Conservation (phyloP, 2,888 invertebrate species). For the Oeneis ivallda region DNA sequence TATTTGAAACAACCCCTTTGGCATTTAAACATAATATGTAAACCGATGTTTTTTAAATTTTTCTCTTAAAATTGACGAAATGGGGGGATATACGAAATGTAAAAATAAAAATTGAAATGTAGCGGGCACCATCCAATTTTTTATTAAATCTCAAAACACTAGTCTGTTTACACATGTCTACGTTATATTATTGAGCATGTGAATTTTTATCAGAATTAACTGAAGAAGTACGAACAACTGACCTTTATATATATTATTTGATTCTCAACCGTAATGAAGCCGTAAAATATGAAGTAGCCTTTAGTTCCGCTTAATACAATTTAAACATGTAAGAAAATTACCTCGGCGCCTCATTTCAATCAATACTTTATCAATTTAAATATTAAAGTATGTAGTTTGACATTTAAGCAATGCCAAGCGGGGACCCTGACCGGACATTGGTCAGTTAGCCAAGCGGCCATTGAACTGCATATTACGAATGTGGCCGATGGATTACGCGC, state of each 20-base stretch:
- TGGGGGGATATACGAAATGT: too few relatives aligned
- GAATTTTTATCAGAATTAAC: not conserved
- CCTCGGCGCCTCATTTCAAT: not conserved
- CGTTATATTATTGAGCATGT: too few relatives aligned
- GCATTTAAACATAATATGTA: too few relatives aligned
- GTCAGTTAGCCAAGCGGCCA: constrained; percentile 54
- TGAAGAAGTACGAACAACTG: not conserved
- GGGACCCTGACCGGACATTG: constrained; percentile 67
- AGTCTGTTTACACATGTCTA: too few relatives aligned
- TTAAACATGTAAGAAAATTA: constrained; percentile 3
- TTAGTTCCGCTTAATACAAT: constrained; percentile 14
- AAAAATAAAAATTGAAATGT: too few relatives aligned
- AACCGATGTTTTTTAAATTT: too few relatives aligned
- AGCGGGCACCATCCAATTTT: too few relatives aligned
- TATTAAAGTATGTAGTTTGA: constrained; percentile 8
- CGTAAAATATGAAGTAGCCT: constrained; percentile 18
- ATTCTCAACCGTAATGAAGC: constrained; percentile 22
- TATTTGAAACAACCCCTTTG: too few relatives aligned
- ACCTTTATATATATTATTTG: not conserved
- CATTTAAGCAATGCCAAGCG: constrained; percentile 57
- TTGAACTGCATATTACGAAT: constrained; percentile 55
- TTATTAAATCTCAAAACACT: not conserved
- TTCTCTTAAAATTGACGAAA: too few relatives aligned
- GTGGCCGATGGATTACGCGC: constrained; percentile 65
- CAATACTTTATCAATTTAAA: constrained; percentile 8